Conservation (phyloP, 2,113 vertebrate genomes). For the Rhynchopsitta pachyrhyncha region DNA sequence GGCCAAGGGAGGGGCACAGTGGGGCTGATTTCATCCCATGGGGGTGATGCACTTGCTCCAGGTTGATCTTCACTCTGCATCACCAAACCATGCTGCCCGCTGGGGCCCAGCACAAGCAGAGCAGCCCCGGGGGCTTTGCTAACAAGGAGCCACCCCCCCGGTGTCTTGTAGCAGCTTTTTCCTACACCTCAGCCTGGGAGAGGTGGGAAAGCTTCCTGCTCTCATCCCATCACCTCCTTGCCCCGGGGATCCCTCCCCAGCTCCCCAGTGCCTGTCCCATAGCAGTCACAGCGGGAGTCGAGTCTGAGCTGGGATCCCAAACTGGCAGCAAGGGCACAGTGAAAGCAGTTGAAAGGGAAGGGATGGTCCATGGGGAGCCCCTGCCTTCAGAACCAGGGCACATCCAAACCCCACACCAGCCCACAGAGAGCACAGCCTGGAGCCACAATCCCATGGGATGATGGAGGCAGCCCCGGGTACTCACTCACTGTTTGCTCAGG, state of each 20-base stretch:
- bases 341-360: accelerated
- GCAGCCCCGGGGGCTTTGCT: not conserved
- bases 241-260: not conserved
- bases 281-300: not conserved
- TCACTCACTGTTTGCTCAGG: not conserved
- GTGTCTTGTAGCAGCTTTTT: accelerated
- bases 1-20: not conserved
- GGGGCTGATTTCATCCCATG: not conserved
- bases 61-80: not conserved
- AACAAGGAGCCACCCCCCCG: accelerated
- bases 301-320: not conserved
- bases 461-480: not conserved
- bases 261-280: too few species aligned
- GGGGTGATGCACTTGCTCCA: accelerated
- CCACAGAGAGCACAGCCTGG: not conserved
- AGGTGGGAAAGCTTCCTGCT: not conserved
- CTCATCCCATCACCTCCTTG: accelerated
- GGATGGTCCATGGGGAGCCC: not conserved
- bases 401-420: not conserved
- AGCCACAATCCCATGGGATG: accelerated
- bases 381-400: not conserved
- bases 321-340: not conserved
- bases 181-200: not conserved
- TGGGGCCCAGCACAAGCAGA: not conserved
- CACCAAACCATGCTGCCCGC: accelerated